Conservation (phyloP, 2,113 vertebrate species). For the Chaenocephalus aceratus region DNA sequence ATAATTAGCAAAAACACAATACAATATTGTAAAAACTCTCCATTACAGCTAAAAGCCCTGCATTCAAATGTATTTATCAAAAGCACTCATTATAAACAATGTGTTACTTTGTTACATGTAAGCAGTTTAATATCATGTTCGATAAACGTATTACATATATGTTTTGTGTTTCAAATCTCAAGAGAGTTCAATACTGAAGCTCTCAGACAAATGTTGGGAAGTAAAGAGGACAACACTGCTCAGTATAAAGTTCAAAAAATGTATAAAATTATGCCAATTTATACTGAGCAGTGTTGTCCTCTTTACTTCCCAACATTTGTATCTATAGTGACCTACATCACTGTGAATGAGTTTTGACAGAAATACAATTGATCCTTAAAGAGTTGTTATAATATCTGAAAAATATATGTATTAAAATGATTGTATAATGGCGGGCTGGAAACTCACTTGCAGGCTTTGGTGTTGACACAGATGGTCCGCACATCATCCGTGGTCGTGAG, state of each 20-base stretch:
- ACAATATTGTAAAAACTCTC: background rate
- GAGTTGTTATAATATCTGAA: background rate
- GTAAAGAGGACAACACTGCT: background rate
- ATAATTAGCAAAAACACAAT: no score
- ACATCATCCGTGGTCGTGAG: conserved; percentile 68
- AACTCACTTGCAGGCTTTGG: conserved; percentile 72
- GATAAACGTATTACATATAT: background rate
- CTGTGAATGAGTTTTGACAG: no score
- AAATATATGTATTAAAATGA: background rate
- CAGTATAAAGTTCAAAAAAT: no score
- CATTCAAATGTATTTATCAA: background rate
- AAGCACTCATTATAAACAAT: background rate
- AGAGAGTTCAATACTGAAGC: background rate
- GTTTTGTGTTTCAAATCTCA: background rate
- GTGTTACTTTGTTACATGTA: background rate
- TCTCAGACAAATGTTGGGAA: background rate
- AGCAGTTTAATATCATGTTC: background rate
- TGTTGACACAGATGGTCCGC: conserved; percentile 70
- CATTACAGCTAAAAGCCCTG: background rate
- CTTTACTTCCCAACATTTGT: no score
- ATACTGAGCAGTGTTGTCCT: no score
- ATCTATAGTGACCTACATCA: no score
- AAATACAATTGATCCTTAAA: no score
- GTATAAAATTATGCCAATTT: no score
- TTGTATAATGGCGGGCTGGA: background rate